phyloP scores from a whole-genome alignment of 1,140 invertebrate species.

The Leptinotarsa undecemlineata region DNA sequence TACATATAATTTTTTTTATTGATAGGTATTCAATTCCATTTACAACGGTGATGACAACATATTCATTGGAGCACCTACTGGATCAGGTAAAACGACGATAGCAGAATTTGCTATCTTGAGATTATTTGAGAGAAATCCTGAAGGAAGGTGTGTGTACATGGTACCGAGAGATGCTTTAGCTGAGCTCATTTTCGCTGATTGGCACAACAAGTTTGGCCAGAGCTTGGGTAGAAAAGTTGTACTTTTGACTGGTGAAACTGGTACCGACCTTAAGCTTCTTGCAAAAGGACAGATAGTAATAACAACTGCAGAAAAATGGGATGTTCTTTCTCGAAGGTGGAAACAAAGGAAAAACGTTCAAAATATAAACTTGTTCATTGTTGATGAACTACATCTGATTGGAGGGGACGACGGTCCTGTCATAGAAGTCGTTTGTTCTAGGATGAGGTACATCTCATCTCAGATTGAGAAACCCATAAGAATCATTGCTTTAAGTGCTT shows the following conservation, averaged over 20 bases:
- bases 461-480: constrained; percentile 93
- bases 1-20: neutral
- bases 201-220: constrained; percentile 85
- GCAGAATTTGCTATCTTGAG: constrained; percentile 96
- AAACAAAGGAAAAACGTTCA: constrained; percentile 99
- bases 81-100: constrained; percentile 95
- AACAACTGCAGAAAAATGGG: constrained; percentile 98
- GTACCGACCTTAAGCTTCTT: constrained; percentile 92
- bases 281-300: constrained; percentile 94
- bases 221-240: constrained; percentile 87
- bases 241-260: constrained; percentile 95
- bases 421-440: constrained; percentile 94
- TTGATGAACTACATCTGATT: constrained; percentile 94
- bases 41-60: constrained; percentile 99
- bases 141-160: constrained; percentile 88
- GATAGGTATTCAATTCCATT: constrained; percentile 90
- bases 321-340: constrained; percentile 96
- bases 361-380: constrained; percentile 95
- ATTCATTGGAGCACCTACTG: constrained; percentile 96
- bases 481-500: constrained; percentile 93
- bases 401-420: constrained; percentile 90
- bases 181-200: constrained; percentile 88
- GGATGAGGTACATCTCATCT: constrained; percentile 96
- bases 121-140: constrained; percentile 75
- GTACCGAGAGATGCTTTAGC: constrained; percentile 91